Percentiles rank a stretch among this genome's conserved stretches.
Evolutionary conservation across 2,113 vertebrate genomes (phyloP).

Genomic region (Phainopepla nitens): DNA sequence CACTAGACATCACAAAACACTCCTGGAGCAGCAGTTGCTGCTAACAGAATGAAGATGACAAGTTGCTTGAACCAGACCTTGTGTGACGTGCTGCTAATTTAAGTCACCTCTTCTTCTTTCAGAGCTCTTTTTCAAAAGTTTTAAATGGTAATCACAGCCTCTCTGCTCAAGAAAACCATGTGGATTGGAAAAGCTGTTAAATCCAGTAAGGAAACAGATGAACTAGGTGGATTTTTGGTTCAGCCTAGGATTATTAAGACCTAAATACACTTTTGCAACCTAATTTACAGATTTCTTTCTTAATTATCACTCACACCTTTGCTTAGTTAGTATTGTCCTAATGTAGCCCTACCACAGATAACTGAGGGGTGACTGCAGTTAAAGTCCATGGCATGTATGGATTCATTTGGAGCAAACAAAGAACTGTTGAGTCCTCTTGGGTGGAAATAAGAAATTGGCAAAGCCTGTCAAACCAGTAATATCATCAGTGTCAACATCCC

Average conservation of each 20-base stretch:
- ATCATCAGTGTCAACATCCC: not conserved
- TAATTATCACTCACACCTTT: not conserved
- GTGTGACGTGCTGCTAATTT: not conserved
- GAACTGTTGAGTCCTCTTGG: not conserved
- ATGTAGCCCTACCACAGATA: not conserved
- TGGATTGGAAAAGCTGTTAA: not conserved
- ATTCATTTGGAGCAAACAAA: not conserved
- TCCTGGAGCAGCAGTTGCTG: not conserved
- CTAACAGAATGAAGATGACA: not conserved
- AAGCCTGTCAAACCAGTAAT: not conserved
- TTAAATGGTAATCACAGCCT: not conserved
- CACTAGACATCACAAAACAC: not conserved
- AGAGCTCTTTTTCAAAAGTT: not conserved
- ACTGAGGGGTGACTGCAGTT: not conserved
- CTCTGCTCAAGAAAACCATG: not conserved
- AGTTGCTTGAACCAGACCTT: not conserved
- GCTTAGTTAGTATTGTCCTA: not conserved
- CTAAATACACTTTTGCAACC: not conserved
- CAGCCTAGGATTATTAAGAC: not conserved
- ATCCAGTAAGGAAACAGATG: not conserved
- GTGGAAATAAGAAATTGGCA: not conserved
- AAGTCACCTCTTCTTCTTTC: not conserved
- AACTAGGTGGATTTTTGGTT: not conserved
- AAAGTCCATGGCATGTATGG: not conserved
- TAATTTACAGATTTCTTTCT: not conserved